Conservation (phyloP, 2,888 invertebrate species). For the Podabrus alpinus region DNA sequence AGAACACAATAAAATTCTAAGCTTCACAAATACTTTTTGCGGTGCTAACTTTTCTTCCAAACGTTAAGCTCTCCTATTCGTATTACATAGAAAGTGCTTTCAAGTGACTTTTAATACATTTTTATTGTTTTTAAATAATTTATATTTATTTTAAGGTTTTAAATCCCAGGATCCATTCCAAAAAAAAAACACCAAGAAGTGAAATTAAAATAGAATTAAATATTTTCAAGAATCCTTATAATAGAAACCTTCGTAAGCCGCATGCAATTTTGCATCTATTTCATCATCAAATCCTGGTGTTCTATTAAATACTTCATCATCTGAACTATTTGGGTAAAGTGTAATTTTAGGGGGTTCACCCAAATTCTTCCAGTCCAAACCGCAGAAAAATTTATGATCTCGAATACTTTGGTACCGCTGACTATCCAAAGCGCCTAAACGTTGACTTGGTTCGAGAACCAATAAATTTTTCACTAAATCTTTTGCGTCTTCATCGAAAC, state of each 20-base stretch:
- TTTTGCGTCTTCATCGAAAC: constrained; percentile 81
- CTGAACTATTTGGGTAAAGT: constrained; percentile 63
- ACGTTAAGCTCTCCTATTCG: neutral
- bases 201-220: too few relatives aligned
- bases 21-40: neutral
- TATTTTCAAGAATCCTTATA: too few relatives aligned
- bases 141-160: neutral
- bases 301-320: constrained; percentile 73
- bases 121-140: neutral
- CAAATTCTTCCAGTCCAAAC: constrained; percentile 81
- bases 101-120: neutral
- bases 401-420: constrained; percentile 81
- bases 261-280: constrained; percentile 75
- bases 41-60: neutral
- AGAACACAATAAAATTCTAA: neutral
- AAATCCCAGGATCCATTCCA: too few relatives aligned
- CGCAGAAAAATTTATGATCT: constrained; percentile 83
- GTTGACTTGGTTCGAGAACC: constrained; percentile 76
- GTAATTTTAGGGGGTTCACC: constrained; percentile 78
- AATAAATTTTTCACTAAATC: constrained; percentile 86
- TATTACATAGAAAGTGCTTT: neutral
- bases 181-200: too few relatives aligned
- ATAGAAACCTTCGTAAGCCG: too few relatives aligned
- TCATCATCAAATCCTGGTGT: constrained; percentile 87
- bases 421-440: constrained; percentile 82